These are phyloP conservation scores for Pseudopleuronectes americanus DNA, from an alignment of 2,797 vertebrate species.

Conservation along the genomic window DNA sequence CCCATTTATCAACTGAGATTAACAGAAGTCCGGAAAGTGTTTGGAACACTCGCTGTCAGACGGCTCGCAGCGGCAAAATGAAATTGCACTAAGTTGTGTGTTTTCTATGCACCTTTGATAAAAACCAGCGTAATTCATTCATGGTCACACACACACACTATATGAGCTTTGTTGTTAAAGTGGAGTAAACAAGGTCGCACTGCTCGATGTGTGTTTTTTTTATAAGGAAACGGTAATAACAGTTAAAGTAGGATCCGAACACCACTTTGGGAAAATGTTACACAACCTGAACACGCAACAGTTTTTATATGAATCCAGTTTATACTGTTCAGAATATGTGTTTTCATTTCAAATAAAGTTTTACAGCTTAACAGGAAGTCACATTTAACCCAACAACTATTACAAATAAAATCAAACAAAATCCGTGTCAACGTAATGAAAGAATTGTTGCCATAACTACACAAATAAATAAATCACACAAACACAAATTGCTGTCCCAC, in stretches of 20 bases:
- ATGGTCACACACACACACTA: neutral
- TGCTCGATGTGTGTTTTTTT: neutral
- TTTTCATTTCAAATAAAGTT: too few relatives aligned
- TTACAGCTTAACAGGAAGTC: too few relatives aligned
- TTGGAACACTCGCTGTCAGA: conserved; percentile 66
- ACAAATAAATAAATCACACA: neutral
- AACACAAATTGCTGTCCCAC: too few relatives aligned
- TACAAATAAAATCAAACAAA: neutral
- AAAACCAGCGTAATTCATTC: conserved; percentile 33
- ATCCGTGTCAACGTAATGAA: neutral
- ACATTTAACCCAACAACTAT: too few relatives aligned
- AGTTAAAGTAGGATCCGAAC: neutral
- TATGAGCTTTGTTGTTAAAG: conserved; percentile 3
- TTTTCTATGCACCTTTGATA: conserved; percentile 62
- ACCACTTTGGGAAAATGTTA: too few relatives aligned
- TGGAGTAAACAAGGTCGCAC: neutral
- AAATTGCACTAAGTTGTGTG: conserved; percentile 59
- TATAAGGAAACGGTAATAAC: neutral
- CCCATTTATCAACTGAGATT: conserved; percentile 78
- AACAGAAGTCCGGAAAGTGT: conserved; percentile 74
- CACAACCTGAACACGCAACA: too few relatives aligned
- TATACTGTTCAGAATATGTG: too few relatives aligned
- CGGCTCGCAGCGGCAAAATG: conserved; percentile 64
- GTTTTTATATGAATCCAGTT: too few relatives aligned
- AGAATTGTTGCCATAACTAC: too few relatives aligned